phyloP scores from a whole-genome alignment of 64 coral and sea anemone species.

The Pachyseris speciosa region DNA sequence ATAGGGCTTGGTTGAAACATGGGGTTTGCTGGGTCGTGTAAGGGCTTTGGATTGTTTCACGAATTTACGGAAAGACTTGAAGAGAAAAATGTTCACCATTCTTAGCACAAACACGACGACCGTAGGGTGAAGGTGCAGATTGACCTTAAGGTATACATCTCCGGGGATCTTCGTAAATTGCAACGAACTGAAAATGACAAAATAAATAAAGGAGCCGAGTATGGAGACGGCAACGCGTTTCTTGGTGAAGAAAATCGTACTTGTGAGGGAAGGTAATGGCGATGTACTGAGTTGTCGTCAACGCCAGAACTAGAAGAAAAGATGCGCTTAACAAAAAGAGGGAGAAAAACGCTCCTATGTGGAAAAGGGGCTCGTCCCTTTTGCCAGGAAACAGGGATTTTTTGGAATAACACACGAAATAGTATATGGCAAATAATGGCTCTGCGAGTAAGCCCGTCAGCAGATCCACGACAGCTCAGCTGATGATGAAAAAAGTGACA shows the following conservation, averaged over 20 bases:
- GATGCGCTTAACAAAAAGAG: conserved; percentile 76
- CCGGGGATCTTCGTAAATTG: conserved; percentile 46
- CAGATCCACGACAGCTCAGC: conserved; percentile 80
- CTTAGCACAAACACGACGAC: conserved; percentile 25
- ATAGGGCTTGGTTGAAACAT: background rate
- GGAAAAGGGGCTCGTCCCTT: background rate
- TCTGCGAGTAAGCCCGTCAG: conserved; percentile 77
- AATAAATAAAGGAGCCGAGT: conserved; percentile 48
- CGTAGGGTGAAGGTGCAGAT: conserved; percentile 55
- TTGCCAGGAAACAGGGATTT: conserved; percentile 9
- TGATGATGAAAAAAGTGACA: conserved; percentile 72
- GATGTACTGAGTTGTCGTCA: conserved; percentile 80
- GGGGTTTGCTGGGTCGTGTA: background rate
- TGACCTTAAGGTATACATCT: conserved; percentile 8
- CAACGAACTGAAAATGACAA: conserved; percentile 65
- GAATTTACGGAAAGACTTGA: conserved; percentile 23
- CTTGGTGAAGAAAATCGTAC: conserved; percentile 64
- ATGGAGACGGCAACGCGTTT: conserved; percentile 54
- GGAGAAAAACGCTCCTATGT: conserved; percentile 45
- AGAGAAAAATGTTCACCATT: conserved; percentile 35
- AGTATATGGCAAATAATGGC: conserved; percentile 75
- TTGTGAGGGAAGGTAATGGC: conserved; percentile 83
- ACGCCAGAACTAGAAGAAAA: conserved; percentile 69
- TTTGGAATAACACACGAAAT: conserved; percentile 50
- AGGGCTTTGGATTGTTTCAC: conserved; percentile 54